Conservation (phyloP, 1,140 invertebrate genomes). For the Philopotamus ludificatus region DNA sequence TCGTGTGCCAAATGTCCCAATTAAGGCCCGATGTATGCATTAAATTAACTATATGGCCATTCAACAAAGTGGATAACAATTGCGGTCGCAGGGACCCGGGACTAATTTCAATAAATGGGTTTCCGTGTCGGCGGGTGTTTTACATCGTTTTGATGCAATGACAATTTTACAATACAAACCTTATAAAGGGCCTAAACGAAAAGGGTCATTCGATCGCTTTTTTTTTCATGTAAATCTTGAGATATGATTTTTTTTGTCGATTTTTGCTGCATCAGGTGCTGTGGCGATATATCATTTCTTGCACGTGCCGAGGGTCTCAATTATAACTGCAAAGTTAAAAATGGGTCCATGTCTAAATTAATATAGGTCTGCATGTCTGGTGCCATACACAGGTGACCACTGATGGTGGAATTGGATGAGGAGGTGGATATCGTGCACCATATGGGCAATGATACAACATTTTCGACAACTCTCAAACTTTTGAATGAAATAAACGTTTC, state of each 20-base stretch:
- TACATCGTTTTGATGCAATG: too few species aligned
- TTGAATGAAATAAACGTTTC: not conserved
- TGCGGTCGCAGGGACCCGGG: not conserved
- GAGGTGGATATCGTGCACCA: slow-evolving; percentile 24
- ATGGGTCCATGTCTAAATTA: slow-evolving; percentile 1
- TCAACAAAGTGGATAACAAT: not conserved
- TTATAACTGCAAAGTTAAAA: slow-evolving; percentile 23
- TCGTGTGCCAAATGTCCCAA: slow-evolving; percentile 42
- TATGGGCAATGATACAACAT: slow-evolving; percentile 34
- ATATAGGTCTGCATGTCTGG: slow-evolving; percentile 5
- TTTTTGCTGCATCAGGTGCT: slow-evolving; percentile 19
- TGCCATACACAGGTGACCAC: slow-evolving; percentile 31
- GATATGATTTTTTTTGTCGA: not conserved
- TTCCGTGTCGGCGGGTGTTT: not conserved
- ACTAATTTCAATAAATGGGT: not conserved
- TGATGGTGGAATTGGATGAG: not conserved
- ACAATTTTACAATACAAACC: too few species aligned
- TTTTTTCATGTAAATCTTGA: not conserved
- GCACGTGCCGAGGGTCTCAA: slow-evolving; percentile 10
- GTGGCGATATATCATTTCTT: slow-evolving; percentile 18
- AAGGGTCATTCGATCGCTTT: too few species aligned
- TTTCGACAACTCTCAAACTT: slow-evolving; percentile 28
- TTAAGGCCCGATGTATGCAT: slow-evolving; percentile 11
- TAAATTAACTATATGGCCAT: slow-evolving; percentile 5
- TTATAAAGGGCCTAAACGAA: too few species aligned